phyloP scores from a whole-genome alignment of 2,888 invertebrate species.

The Agrotis ipsilon region DNA sequence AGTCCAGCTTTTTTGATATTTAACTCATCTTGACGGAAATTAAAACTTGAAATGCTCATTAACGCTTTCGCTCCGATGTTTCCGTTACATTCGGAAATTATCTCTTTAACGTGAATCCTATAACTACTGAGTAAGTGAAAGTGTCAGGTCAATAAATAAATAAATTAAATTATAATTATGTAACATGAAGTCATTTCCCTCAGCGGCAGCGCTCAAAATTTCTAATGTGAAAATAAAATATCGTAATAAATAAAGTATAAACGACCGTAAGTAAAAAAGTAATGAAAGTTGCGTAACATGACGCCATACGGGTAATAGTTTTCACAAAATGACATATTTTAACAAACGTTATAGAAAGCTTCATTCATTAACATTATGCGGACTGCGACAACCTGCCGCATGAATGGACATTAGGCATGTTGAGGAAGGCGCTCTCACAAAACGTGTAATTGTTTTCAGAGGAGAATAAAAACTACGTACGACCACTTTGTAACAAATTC shows the following conservation, averaged over 20 bases:
- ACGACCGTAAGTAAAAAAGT: slow-evolving; percentile 48
- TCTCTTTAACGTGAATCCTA: slow-evolving; percentile 80
- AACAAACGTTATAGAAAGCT: slow-evolving; percentile 53
- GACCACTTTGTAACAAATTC: background rate
- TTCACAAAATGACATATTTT: slow-evolving; percentile 38
- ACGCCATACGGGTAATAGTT: slow-evolving; percentile 7
- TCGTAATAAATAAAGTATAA: slow-evolving; percentile 56
- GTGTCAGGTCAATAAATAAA: slow-evolving; percentile 70
- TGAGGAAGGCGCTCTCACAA: slow-evolving; percentile 19
- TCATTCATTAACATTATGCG: slow-evolving; percentile 32
- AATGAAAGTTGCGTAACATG: slow-evolving; percentile 55
- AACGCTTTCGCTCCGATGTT: slow-evolving; percentile 85
- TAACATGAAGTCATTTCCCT: slow-evolving; percentile 40
- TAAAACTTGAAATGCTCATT: slow-evolving; percentile 85
- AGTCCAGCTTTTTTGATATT: slow-evolving; percentile 61
- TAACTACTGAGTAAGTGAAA: slow-evolving; percentile 78
- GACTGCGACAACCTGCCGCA: slow-evolving; percentile 31
- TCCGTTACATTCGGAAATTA: slow-evolving; percentile 83
- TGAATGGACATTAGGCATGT: slow-evolving; percentile 28
- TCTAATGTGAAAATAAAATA: slow-evolving; percentile 59
- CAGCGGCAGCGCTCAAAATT: slow-evolving; percentile 41
- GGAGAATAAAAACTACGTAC: background rate
- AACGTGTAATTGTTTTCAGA: background rate
- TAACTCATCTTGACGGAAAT: slow-evolving; percentile 80
- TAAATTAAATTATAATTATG: slow-evolving; percentile 58